Conservation (phyloP, 2,113 vertebrate species). For the Mus musculus region DNA sequence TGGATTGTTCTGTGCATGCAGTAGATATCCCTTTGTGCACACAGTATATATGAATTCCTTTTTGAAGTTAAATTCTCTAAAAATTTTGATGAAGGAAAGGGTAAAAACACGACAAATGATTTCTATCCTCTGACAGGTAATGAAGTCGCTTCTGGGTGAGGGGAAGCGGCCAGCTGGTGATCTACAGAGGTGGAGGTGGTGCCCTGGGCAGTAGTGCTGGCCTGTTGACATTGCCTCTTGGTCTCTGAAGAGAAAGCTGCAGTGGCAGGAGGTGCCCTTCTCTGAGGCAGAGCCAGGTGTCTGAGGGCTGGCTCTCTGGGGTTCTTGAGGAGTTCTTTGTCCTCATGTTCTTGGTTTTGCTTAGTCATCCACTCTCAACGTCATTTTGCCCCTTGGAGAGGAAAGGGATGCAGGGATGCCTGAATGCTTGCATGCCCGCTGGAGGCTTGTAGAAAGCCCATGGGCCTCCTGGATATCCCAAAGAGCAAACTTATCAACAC, state of each 20-base stretch:
- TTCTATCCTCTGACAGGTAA: not conserved
- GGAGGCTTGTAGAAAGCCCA: not conserved
- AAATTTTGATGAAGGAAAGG: not conserved
- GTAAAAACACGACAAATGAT: not conserved
- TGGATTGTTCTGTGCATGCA: not conserved
- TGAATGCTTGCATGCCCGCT: too few species aligned
- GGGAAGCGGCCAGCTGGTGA: not conserved
- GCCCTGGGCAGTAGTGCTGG: not conserved
- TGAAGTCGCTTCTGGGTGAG: too few species aligned
- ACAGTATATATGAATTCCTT: not conserved
- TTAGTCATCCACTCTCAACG: accelerated
- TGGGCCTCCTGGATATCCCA: not conserved
- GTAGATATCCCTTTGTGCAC: not conserved
- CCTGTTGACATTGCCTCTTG: not conserved
- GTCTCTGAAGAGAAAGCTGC: not conserved
- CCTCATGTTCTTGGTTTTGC: not conserved
- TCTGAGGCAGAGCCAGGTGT: not conserved
- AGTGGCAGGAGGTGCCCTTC: not conserved
- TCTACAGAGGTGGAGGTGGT: not conserved
- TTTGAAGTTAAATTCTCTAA: not conserved
- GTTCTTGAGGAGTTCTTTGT: too few species aligned
- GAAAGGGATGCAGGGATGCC: not conserved
- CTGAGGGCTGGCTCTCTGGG: not conserved
- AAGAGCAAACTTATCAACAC: not conserved
- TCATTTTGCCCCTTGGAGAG: not conserved